phyloP scores from a whole-genome alignment of 2,113 vertebrate species.

The Mus pahari region DNA sequence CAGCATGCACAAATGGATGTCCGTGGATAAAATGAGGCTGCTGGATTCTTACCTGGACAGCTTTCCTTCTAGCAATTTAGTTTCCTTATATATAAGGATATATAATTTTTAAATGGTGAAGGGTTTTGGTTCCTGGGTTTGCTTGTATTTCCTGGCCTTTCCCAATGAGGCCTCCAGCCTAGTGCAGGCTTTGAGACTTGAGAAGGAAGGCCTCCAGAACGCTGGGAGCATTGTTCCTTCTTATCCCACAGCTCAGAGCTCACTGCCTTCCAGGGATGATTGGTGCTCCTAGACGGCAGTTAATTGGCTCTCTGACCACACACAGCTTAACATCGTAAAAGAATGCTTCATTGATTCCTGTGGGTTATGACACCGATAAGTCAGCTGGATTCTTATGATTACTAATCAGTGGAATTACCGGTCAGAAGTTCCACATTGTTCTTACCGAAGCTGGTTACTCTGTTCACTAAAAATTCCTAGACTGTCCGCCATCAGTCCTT shows the following conservation, averaged over 20 bases:
- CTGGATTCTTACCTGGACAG: neutral
- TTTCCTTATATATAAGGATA: neutral
- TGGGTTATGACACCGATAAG: neutral
- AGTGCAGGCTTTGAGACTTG: neutral
- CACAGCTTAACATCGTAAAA: constrained; percentile 31
- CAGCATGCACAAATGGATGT: neutral
- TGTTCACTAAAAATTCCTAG: neutral
- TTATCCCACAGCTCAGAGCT: neutral
- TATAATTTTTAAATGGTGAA: neutral
- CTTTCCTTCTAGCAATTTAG: neutral
- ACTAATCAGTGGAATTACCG: neutral
- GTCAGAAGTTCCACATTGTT: neutral
- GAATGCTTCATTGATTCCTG: neutral
- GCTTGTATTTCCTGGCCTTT: neutral
- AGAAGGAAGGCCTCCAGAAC: neutral
- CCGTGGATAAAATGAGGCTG: neutral
- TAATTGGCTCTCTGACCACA: neutral
- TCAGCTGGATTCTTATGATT: neutral
- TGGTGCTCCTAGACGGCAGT: neutral
- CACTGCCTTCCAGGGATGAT: neutral
- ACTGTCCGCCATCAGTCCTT: neutral
- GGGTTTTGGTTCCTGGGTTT: constrained; percentile 32
- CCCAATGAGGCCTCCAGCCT: neutral
- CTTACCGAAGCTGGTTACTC: neutral
- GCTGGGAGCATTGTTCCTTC: neutral